A percentile compares a stretch with the other conserved stretches of the same genome.
Conservation (phyloP, 2,888 invertebrate species). For the Masnerella sp. region DNA sequence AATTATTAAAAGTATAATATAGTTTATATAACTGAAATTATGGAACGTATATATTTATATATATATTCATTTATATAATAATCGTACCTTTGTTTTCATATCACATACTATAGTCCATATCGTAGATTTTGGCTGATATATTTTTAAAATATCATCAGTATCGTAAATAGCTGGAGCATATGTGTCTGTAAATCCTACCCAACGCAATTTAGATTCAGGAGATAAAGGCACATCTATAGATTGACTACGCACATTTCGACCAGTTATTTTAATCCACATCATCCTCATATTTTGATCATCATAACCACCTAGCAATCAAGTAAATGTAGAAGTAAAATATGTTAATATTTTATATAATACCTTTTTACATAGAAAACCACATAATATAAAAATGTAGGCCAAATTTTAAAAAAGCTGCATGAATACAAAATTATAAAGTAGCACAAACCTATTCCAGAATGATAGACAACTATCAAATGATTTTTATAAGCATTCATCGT, state of each 20-base stretch:
- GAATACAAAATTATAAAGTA: slow-evolving; percentile 33
- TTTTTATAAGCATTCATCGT: slow-evolving; percentile 82
- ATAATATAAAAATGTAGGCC: too few species aligned
- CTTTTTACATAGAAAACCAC: too few species aligned
- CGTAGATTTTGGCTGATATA: slow-evolving; percentile 84
- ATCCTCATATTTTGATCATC: slow-evolving; percentile 80
- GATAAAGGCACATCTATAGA: slow-evolving; percentile 83
- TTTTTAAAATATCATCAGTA: slow-evolving; percentile 85
- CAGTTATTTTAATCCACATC: slow-evolving; percentile 78
- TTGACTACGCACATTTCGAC: slow-evolving; percentile 78
- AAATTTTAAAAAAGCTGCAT: too few species aligned
- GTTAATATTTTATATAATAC: neutral
- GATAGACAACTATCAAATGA: slow-evolving; percentile 83
- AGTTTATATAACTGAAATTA: neutral
- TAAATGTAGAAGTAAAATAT: too few species aligned
- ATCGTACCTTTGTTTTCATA: slow-evolving; percentile 84
- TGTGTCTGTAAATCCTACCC: slow-evolving; percentile 89
- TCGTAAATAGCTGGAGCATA: slow-evolving; percentile 90
- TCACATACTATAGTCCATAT: slow-evolving; percentile 91
- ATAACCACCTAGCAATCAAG: slow-evolving; percentile 75
- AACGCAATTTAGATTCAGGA: slow-evolving; percentile 83
- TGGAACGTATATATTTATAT: neutral
- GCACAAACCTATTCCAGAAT: slow-evolving; percentile 79
- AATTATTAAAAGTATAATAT: neutral
- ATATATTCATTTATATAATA: neutral